Conservation (phyloP, 2,113 vertebrate species). For the Isurus oxyrinchus region DNA sequence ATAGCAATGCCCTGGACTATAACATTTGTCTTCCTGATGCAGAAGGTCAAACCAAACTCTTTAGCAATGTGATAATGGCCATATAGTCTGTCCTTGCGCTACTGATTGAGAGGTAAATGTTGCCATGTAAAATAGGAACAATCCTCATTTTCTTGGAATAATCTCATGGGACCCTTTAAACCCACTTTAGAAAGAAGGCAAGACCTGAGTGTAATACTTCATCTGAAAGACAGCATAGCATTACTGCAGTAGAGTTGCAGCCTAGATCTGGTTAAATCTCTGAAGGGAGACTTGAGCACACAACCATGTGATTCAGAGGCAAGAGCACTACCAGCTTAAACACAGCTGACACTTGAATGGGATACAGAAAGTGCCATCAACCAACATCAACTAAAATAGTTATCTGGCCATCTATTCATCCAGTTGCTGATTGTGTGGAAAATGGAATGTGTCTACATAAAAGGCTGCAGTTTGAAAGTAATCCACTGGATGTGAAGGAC, state of each 20-base stretch:
- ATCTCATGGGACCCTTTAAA: neutral
- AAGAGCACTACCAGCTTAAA: neutral
- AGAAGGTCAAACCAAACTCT: neutral
- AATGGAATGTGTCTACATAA: neutral
- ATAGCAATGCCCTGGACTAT: too few relatives aligned
- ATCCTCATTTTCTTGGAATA: neutral
- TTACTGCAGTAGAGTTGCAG: neutral
- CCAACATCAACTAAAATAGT: neutral
- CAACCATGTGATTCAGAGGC: neutral
- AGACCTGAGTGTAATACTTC: neutral
- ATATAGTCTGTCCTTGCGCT: neutral
- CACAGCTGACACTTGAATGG: too few relatives aligned
- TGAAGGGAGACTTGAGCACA: neutral
- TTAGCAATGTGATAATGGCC: neutral
- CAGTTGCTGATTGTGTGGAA: neutral
- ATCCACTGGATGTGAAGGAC: neutral
- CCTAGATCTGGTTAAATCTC: neutral
- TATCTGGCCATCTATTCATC: neutral
- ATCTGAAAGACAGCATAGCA: neutral
- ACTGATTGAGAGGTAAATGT: neutral
- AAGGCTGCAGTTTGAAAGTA: neutral
- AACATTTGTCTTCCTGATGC: neutral
- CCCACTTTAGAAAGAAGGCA: neutral
- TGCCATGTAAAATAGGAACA: neutral
- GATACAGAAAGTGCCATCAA: neutral